Evolutionary conservation across 2,113 vertebrate genomes (phyloP).

Genomic region (Grallaria varia): DNA sequence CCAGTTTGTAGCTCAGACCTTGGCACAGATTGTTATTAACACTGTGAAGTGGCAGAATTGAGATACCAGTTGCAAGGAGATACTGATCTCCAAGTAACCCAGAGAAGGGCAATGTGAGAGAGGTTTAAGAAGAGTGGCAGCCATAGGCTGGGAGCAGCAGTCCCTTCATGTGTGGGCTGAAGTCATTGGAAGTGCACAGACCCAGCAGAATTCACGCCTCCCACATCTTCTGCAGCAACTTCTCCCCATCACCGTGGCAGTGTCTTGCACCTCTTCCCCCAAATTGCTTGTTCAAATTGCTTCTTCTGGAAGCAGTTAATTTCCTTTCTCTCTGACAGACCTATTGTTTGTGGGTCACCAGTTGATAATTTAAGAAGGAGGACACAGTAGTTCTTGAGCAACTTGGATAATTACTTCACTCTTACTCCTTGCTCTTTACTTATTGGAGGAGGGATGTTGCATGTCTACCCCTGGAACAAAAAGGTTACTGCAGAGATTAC

Average conservation of each 20-base stretch:
- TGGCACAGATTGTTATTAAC: not conserved
- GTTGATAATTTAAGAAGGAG: not conserved
- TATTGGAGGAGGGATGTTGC: not conserved
- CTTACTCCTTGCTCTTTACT: not conserved
- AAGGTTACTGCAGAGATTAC: not conserved
- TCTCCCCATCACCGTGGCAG: not conserved
- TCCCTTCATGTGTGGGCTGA: not conserved
- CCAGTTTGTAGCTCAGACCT: not conserved
- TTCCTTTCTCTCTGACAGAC: not conserved
- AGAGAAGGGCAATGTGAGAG: not conserved
- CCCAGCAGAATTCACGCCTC: not conserved
- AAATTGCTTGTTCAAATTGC: not conserved
- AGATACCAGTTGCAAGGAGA: not conserved
- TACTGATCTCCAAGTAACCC: not conserved
- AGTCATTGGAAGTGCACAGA: not conserved
- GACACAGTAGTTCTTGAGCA: not conserved
- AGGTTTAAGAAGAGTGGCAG: not conserved
- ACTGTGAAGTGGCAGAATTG: not conserved
- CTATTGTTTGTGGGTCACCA: not conserved
- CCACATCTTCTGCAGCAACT: not conserved
- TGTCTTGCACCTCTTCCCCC: not conserved
- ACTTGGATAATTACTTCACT: not conserved
- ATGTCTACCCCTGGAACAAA: not conserved
- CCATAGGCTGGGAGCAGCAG: not conserved
- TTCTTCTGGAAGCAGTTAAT: not conserved